Percentiles rank a stretch among this genome's conserved stretches.
Conservation (phyloP, 2,888 invertebrate species). For the Melanchra persicariae region DNA sequence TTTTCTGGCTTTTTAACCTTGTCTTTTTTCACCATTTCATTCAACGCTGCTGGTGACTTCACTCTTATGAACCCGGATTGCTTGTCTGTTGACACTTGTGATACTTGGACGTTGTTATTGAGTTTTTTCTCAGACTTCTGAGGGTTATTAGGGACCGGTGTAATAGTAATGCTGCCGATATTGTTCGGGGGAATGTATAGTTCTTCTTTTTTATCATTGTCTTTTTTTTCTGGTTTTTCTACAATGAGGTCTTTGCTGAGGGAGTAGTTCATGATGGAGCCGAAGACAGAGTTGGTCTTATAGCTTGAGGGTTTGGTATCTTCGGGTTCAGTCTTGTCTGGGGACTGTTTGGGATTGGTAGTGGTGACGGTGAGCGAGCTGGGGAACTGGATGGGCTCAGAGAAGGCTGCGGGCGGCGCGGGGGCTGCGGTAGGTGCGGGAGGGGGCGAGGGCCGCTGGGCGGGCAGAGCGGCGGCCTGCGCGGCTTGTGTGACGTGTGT, state of each 20-base stretch:
- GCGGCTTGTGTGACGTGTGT: constrained; percentile 47
- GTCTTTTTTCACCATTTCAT: constrained; percentile 83
- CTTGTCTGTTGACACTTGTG: constrained; percentile 61
- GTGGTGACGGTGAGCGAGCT: constrained; percentile 87
- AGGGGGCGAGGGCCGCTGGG: constrained; percentile 56
- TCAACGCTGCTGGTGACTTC: constrained; percentile 86
- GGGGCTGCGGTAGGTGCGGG: constrained; percentile 18
- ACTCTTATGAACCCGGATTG: constrained; percentile 82
- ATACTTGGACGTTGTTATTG: constrained; percentile 59
- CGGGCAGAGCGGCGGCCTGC: constrained; percentile 52
- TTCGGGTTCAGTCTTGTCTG: constrained; percentile 66
- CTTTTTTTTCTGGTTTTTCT: constrained; percentile 79
- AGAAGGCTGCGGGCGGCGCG: constrained; percentile 63
- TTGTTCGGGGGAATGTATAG: constrained; percentile 83
- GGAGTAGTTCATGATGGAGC: constrained; percentile 76
- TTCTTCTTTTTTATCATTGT: constrained; percentile 79
- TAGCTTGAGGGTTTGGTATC: constrained; percentile 64
- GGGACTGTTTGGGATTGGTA: constrained; percentile 70
- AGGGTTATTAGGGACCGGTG: constrained; percentile 78
- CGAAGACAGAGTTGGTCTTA: constrained; percentile 72
- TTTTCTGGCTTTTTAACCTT: constrained; percentile 77
- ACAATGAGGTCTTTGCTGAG: constrained; percentile 79
- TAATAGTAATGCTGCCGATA: constrained; percentile 88
- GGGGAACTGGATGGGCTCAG: constrained; percentile 85
- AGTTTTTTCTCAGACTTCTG: constrained; percentile 74